Evolutionary conservation across 2,797 vertebrate genomes (phyloP).

Genomic region (Thamnophis elegans): DNA sequence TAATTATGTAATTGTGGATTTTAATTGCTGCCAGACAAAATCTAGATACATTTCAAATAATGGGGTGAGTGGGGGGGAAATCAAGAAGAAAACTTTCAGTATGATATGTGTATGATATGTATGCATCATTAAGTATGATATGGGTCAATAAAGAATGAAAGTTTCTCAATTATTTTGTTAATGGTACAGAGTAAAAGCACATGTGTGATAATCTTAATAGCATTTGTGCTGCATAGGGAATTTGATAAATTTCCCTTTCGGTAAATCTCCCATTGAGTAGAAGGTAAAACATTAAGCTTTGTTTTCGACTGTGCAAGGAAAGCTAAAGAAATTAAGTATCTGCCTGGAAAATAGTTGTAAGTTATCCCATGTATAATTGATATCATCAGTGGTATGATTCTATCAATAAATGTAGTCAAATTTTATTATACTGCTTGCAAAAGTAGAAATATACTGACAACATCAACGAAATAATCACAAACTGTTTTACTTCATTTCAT

Average conservation of each 20-base stretch:
- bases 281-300: not conserved
- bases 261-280: not conserved
- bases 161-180: not conserved
- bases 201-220: not conserved
- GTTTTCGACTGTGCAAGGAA: not conserved
- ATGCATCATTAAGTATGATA: not conserved
- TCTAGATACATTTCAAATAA: not conserved
- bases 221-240: not conserved
- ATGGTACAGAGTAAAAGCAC: not conserved
- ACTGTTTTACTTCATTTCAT: too few relatives aligned
- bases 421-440: too few relatives aligned
- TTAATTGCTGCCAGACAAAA: not conserved
- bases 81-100: not conserved
- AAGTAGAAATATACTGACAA: too few relatives aligned
- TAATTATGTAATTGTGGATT: not conserved
- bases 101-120: not conserved
- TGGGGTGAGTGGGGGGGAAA: too few relatives aligned
- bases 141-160: not conserved
- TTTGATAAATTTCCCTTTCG: not conserved
- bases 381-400: too few relatives aligned
- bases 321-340: not conserved
- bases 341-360: not conserved
- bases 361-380: too few relatives aligned
- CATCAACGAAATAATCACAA: too few relatives aligned
- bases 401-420: too few relatives aligned